phyloP scores from a whole-genome alignment of 2,797 vertebrate genomes.

The Acanthis flammea region DNA sequence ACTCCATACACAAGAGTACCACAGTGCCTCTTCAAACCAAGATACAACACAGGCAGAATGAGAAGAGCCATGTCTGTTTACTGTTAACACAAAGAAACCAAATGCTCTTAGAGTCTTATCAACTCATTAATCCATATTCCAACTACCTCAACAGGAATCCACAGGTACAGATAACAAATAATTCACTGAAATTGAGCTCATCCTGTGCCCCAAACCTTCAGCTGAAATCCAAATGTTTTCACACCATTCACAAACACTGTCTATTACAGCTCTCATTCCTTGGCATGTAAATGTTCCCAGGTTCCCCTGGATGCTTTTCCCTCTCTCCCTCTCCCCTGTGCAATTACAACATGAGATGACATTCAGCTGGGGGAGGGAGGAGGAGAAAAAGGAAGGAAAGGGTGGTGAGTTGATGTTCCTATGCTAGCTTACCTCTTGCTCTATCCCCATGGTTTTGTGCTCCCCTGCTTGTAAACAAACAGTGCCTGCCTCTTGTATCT shows the following conservation, averaged over 20 bases:
- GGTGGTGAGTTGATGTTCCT: not conserved
- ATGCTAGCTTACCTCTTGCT: not conserved
- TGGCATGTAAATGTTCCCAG: rapidly evolving
- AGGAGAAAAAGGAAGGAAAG: conserved; percentile 24
- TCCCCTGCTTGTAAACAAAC: not conserved
- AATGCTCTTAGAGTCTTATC: not conserved
- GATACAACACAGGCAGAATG: not conserved
- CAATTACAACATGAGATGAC: not conserved
- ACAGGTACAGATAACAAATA: not conserved
- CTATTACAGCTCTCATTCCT: not conserved
- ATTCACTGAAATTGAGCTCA: not conserved
- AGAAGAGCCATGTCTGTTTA: not conserved
- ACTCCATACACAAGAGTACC: not conserved
- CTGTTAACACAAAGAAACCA: not conserved
- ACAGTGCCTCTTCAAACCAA: not conserved
- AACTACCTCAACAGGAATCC: not conserved
- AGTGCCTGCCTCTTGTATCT: not conserved
- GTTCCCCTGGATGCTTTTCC: not conserved
- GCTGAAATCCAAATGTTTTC: not conserved
- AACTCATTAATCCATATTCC: not conserved
- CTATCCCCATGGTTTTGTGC: not conserved
- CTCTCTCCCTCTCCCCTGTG: not conserved
- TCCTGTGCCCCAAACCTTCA: not conserved
- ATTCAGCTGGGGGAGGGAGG: not conserved
- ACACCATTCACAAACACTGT: rapidly evolving